phyloP scores from a whole-genome alignment of 2,888 invertebrate species.

The Chydorus sphaericus region DNA sequence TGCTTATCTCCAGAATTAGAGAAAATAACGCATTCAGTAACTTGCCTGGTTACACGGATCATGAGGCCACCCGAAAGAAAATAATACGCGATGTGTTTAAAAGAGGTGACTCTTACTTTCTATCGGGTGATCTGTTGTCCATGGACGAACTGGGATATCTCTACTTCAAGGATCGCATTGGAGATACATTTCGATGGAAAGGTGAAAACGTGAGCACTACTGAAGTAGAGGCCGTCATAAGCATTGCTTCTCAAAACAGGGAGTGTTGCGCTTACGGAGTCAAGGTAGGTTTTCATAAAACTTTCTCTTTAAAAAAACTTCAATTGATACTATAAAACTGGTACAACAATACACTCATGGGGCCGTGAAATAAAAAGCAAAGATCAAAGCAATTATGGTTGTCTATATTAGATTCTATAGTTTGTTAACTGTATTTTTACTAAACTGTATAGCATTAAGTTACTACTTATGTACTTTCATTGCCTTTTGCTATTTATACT shows the following conservation, averaged over 20 bases:
- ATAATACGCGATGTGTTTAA: slow-evolving; percentile 71
- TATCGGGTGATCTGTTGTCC: slow-evolving; percentile 44
- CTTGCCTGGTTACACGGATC: slow-evolving; percentile 86
- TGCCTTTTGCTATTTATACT: no score
- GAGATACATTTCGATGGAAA: slow-evolving; percentile 65
- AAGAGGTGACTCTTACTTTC: slow-evolving; percentile 81
- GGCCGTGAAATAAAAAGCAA: no score
- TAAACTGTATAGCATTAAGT: no score
- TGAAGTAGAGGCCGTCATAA: slow-evolving; percentile 86
- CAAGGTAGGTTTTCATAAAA: slow-evolving; percentile 48
- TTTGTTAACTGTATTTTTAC: no score
- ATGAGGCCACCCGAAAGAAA: slow-evolving; percentile 81
- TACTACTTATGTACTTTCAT: no score
- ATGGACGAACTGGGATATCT: slow-evolving; percentile 40
- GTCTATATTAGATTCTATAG: no score
- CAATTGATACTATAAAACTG: no score
- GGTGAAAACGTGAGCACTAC: slow-evolving; percentile 98
- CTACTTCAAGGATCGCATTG: slow-evolving; percentile 39
- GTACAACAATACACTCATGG: no score
- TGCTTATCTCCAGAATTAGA: slow-evolving; percentile 88
- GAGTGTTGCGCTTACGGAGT: slow-evolving; percentile 93
- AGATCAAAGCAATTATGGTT: no score
- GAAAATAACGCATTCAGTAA: slow-evolving; percentile 74
- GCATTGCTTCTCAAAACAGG: slow-evolving; percentile 60
- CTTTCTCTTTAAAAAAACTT: no score